Evolutionary conservation across 2,113 vertebrate genomes (phyloP).

Genomic region (Craseonycteris thonglongyai): DNA sequence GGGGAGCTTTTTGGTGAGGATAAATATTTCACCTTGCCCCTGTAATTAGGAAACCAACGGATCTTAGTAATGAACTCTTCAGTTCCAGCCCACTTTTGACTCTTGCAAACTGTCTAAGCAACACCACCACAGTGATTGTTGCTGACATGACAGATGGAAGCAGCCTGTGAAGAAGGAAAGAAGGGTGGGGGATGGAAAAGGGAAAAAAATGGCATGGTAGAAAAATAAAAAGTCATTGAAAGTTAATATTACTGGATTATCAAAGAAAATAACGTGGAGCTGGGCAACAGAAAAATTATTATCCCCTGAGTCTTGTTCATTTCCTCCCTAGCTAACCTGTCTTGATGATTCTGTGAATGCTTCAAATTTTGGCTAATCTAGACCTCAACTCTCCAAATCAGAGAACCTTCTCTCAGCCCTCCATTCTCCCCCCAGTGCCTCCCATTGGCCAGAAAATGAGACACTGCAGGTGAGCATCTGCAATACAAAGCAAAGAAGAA

Average conservation of each 20-base stretch:
- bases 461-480: not conserved
- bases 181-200: not conserved
- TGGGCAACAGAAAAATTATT: not conserved
- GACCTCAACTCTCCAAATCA: not conserved
- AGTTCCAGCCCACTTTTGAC: slow-evolving; percentile 79
- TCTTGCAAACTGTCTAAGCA: slow-evolving; percentile 73
- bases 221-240: not conserved
- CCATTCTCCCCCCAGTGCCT: not conserved
- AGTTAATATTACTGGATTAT: not conserved
- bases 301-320: not conserved
- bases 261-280: not conserved
- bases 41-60: slow-evolving; percentile 80
- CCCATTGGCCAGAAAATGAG: not conserved
- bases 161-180: not conserved
- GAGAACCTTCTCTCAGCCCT: not conserved
- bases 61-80: slow-evolving; percentile 84
- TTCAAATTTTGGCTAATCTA: not conserved
- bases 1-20: slow-evolving; percentile 84
- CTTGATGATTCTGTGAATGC: not conserved
- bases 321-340: not conserved
- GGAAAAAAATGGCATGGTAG: not conserved
- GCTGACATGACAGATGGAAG: slow-evolving; percentile 65
- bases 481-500: not conserved
- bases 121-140: slow-evolving; percentile 72
- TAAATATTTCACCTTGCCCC: slow-evolving; percentile 84